Evolutionary conservation across 2,888 invertebrate genomes (phyloP), one percentile per base, ranked within the genome.

Genomic region (Ethmia dodecea): DNA sequence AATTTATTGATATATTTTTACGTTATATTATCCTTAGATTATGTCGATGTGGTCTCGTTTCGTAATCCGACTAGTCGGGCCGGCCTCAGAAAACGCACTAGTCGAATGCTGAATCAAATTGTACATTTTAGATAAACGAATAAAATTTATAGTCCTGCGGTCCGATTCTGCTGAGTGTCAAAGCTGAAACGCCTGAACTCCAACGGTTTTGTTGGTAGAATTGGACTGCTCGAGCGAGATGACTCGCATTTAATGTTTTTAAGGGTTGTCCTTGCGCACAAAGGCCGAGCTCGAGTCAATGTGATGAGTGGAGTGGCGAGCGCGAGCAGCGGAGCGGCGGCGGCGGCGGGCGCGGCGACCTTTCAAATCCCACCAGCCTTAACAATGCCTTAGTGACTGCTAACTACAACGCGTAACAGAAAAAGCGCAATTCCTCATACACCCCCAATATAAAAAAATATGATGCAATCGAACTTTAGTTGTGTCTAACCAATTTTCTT

Each of bases 41-140:
- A 61, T 68, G 60, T 61, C 52, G 62, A 69, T 51, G 65, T 62
- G 69, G 64, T 73, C 63, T 66, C 63, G 64, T 63, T 59, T 57
- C 50, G 59, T 57, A 47, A 48, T 43, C 54, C 43, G 59, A 59
- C 49, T 47, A n/a, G 51, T 49, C 49, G 54, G 60, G 59, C 60
- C 59, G 60, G 57, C 55, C 54, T 48, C 49, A 38, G 31, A 15
- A 31, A 28, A 35, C 44, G 37, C 41, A 42, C 43, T 43, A 46
- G 43, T 36, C 32, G 28, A 37, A n/a, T n/a, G n/a, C n/a, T n/a
- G n/a, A 40, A 45, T 42, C 38, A 35, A 28, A 35, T 15, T 38
- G 38, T 35, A 38, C 31, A 35, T 38, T 38, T 38, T 38, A 35
- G 34, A 31, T 34, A 34, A 38, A 32, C 14, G 22, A 37, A 37